Base-by-base conservation (phyloP, 2,888 invertebrate species). In the Pheosia tremula region DNA sequence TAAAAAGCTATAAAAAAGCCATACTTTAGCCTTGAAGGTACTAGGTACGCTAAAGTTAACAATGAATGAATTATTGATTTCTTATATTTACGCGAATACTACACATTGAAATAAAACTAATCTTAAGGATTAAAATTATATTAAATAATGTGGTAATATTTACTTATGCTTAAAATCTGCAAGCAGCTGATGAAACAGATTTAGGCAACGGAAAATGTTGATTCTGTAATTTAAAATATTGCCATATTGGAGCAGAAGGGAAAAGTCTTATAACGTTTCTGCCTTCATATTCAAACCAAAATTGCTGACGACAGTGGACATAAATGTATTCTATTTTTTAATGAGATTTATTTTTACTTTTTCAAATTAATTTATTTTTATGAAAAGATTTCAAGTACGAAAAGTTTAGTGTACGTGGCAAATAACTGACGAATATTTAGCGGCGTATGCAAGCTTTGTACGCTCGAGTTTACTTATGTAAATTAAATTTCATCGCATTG, bases 31-130 rank as follows among this genome's bases (percentile, higher is more conserved):
- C 59, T 61, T 63, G 57, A 38, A 50, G 36, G n/a, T n/a, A n/a
- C 54, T 11, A 24, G 53, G 47, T 11, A 70, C 64, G 60, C 58
- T 47, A 69, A 69, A 66, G 60, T 60, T 67, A 71, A 73, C 71
- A 74, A 65, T 69, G 74, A 73, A 73, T 73, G 64, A 59, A 68
- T 74, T 69, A n/a, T n/a, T n/a, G n/a, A n/a, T n/a, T n/a, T n/a
- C n/a, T n/a, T n/a, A n/a, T n/a, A n/a, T n/a, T n/a, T n/a, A n/a
- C n/a, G n/a, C n/a, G n/a, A n/a, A n/a, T n/a, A n/a, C n/a, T n/a
- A n/a, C n/a, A n/a, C n/a, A n/a, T n/a, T n/a, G n/a, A n/a, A n/a
- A n/a, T n/a, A n/a, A n/a, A n/a, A n/a, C n/a, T n/a, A n/a, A n/a
- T n/a, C n/a, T n/a, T n/a, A n/a, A n/a, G n/a, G n/a, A n/a, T n/a